phyloP scores from a whole-genome alignment of 2,113 vertebrate species.

The Monopterus albus region DNA sequence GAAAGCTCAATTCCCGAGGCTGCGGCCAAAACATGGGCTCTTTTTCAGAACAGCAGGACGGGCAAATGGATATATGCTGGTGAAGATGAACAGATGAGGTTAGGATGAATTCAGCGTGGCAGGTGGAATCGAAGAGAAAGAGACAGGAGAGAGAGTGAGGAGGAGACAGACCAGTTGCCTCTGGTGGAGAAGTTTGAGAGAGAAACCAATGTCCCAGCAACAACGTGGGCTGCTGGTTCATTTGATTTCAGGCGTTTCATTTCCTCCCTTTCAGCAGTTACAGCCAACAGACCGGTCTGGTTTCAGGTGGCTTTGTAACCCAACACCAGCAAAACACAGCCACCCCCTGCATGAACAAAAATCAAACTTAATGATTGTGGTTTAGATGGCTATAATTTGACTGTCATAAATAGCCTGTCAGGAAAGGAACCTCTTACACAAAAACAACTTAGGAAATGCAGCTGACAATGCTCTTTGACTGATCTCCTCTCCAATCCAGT shows the following conservation, averaged over 20 bases:
- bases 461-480: background rate
- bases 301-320: constrained; percentile 48
- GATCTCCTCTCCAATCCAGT: background rate
- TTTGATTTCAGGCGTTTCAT: constrained; percentile 71
- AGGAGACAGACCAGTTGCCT: constrained; percentile 25
- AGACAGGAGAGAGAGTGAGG: constrained; percentile 3
- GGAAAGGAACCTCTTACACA: background rate
- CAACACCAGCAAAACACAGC: constrained; percentile 18
- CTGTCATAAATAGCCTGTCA: constrained; percentile 11
- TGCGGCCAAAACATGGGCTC: too few species aligned
- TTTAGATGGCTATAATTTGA: constrained; percentile 18
- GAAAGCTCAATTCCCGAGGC: constrained; percentile 49
- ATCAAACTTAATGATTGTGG: constrained; percentile 30
- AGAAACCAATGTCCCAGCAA: constrained; percentile 44
- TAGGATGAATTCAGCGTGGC: constrained; percentile 24
- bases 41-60: constrained; percentile 29
- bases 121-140: constrained; percentile 30
- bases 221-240: constrained; percentile 61
- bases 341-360: constrained; percentile 23
- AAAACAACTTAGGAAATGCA: background rate
- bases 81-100: constrained; percentile 11
- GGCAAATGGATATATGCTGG: constrained; percentile 18
- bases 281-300: constrained; percentile 33
- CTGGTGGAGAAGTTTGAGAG: constrained; percentile 62
- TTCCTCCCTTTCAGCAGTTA: constrained; percentile 46